Conservation (phyloP, 2,888 invertebrate genomes). For the Napeogenes sylphis region DNA sequence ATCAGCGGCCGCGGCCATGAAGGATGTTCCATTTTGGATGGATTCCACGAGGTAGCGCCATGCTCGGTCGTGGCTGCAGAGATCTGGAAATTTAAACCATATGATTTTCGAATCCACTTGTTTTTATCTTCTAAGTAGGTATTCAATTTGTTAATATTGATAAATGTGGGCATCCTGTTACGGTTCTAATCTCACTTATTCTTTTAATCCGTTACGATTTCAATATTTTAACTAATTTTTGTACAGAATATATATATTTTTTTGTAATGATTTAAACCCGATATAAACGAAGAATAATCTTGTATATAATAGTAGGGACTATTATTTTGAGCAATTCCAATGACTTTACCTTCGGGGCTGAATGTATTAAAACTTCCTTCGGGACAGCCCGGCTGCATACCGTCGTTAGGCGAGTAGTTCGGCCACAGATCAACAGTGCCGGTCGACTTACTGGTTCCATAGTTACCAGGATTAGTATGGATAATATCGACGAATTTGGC, state of each 20-base stretch:
- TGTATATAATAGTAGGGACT: too few relatives aligned
- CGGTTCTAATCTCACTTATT: too few relatives aligned
- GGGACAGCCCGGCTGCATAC: constrained; percentile 76
- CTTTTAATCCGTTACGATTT: too few relatives aligned
- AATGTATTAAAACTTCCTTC: constrained; percentile 53
- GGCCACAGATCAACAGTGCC: constrained; percentile 80
- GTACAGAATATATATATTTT: too few relatives aligned
- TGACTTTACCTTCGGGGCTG: constrained; percentile 49
- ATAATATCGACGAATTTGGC: constrained; percentile 81
- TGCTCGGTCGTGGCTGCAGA: constrained; percentile 78
- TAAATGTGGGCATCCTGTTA: too few relatives aligned
- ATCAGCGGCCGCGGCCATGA: constrained; percentile 63
- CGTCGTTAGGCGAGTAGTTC: constrained; percentile 62
- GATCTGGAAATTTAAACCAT: constrained; percentile 49
- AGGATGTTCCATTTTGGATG: constrained; percentile 57
- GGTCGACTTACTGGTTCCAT: constrained; percentile 68
- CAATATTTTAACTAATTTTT: too few relatives aligned
- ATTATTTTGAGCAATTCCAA: background rate
- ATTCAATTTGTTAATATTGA: too few relatives aligned
- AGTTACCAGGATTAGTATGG: constrained; percentile 80
- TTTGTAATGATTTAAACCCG: too few relatives aligned
- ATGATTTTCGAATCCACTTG: too few relatives aligned
- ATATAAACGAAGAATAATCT: too few relatives aligned
- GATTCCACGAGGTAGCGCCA: constrained; percentile 79
- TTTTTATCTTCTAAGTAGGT: too few relatives aligned